Conservation (phyloP, 2,888 invertebrate species). For the Mesorhabditis belari region DNA sequence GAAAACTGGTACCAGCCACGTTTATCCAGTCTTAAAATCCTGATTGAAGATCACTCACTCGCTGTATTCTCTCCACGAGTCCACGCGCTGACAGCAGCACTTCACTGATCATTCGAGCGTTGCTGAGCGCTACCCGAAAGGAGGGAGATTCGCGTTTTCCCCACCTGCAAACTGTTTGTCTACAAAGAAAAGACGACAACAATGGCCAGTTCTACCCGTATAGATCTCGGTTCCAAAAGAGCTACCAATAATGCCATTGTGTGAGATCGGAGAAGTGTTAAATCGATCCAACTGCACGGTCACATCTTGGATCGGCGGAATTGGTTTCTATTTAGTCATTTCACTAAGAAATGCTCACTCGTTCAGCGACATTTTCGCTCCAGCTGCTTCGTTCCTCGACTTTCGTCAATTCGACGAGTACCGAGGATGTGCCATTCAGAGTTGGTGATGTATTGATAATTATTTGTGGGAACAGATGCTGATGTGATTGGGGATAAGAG, state of each 20-base stretch:
- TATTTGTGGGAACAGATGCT: conserved; percentile 89
- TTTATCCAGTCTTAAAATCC: neutral
- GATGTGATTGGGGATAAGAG: conserved; percentile 90
- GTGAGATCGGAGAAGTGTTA: conserved; percentile 87
- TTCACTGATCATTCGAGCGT: conserved; percentile 63
- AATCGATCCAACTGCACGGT: conserved; percentile 93
- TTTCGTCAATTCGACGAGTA: conserved; percentile 88
- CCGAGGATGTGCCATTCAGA: conserved; percentile 93
- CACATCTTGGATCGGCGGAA: conserved; percentile 89
- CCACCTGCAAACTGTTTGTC: conserved; percentile 21
- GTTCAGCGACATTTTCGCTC: conserved; percentile 80
- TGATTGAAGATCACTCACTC: conserved; percentile 64
- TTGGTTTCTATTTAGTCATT: conserved; percentile 99
- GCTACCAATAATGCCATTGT: conserved; percentile 68
- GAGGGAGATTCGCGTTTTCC: conserved; percentile 51
- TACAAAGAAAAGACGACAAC: neutral
- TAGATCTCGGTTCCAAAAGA: neutral
- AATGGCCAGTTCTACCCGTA: neutral
- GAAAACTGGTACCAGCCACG: neutral
- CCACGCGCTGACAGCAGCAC: conserved; percentile 93
- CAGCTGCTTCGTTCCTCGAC: conserved; percentile 94
- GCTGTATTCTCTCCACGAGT: conserved; percentile 94
- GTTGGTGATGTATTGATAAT: conserved; percentile 95
- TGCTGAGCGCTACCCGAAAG: conserved; percentile 48
- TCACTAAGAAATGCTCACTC: conserved; percentile 70